Percentiles rank a stretch among this genome's conserved stretches.
These are phyloP conservation scores for Eclectus roratus DNA, from an alignment of 2,113 vertebrate genomes.

Conservation along the genomic window DNA sequence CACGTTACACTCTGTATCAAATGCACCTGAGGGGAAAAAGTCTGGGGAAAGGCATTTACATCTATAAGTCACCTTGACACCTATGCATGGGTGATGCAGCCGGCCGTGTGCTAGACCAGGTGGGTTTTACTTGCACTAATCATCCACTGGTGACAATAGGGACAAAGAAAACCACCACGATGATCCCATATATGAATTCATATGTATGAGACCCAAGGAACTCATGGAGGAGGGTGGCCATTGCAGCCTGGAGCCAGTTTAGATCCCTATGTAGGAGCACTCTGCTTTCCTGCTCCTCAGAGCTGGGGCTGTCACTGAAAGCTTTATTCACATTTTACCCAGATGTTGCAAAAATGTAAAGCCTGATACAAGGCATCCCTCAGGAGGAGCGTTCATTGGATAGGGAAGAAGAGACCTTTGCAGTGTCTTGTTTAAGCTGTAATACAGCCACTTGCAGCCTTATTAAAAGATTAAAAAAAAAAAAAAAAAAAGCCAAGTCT, in stretches of 20 bases:
- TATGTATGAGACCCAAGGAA: rapidly evolving
- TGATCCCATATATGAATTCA: rapidly evolving
- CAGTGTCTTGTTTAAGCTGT: not conserved
- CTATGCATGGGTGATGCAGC: rapidly evolving
- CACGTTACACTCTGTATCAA: rapidly evolving
- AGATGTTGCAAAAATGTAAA: not conserved
- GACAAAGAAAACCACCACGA: not conserved
- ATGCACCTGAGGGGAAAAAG: rapidly evolving
- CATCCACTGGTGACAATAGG: rapidly evolving
- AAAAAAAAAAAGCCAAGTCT: not conserved
- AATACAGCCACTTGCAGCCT: too few species aligned
- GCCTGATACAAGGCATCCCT: not conserved
- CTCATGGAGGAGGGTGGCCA: rapidly evolving
- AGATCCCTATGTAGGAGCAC: rapidly evolving
- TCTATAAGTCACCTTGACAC: rapidly evolving
- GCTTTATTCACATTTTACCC: not conserved
- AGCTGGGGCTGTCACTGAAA: not conserved
- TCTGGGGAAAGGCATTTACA: rapidly evolving
- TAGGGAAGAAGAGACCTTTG: not conserved
- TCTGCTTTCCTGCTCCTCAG: not conserved
- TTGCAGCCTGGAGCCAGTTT: too few species aligned
- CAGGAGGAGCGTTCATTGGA: rapidly evolving
- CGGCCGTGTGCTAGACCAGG: rapidly evolving
- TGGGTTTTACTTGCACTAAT: rapidly evolving
- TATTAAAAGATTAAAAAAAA: not conserved